Base-by-base conservation (phyloP, 2,113 vertebrate species). In the Anseranas semipalmata region DNA sequence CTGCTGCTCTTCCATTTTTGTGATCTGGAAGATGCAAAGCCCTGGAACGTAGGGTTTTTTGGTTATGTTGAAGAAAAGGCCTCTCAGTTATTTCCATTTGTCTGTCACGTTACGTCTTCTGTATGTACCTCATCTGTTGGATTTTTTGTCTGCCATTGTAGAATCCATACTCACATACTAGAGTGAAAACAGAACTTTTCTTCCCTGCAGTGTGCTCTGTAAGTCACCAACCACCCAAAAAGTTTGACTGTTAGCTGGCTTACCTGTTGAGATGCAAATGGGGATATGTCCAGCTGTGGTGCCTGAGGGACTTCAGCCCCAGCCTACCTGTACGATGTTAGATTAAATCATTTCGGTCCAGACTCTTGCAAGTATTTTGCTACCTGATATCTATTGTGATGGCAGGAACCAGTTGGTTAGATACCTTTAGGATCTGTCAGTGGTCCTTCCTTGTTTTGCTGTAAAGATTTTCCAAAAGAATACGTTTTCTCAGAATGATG, bases 1-100 rank as follows among this genome's bases (percentile, higher is more conserved):
- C 96, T 95, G 91, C 94, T 96, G 97, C 94, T 97, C 68, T 93
- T 52, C 68, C 73, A 22, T 85, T 87, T 90, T 91, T 80, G 68
- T 86, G 65, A 52, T 70, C 68, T 59, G 25, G 87, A 90, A 89
- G 92, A 94, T 94, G 85, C 85, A 92, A 87, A 96, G 81, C 93
- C 56, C 83, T 90, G 68, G 56, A 82, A 58, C 67, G 68, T 9
- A 3, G 59, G 60, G 80, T 6, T n/a, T 85, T 92, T 94, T 46
- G 43, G 77, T 71, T 60, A 73, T 9, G 9, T 56, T 89, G 76
- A 95, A 95, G 79, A 58, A 78, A 93, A 78, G 39, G 68, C 65
- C 58, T 77, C 58, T 82, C 41, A 6, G 72, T 77, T 53, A 7
- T 24, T 88, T 73, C 83, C 59, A 45, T 41, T 84, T 89, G 56